Evolutionary conservation across 2,113 vertebrate genomes (phyloP), one percentile per base, ranked within the genome.

Genomic region (Colinus virginianus): DNA sequence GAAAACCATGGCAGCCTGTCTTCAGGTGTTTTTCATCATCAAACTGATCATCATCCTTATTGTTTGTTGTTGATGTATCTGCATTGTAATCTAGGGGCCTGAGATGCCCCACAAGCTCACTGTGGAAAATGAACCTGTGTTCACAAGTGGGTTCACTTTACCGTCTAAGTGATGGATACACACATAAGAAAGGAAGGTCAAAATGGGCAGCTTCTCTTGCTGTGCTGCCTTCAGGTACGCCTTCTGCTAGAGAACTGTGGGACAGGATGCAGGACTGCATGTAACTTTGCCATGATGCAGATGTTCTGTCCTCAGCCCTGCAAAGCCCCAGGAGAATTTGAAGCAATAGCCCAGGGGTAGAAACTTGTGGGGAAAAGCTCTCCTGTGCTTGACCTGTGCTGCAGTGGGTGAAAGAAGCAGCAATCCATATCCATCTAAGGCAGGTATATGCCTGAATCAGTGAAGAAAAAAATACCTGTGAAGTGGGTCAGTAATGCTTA

Each of bases 401-500:
- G 0, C 1, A 1, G 28, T 9, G 5, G 36, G 32, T 67, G n/a
- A 74, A 80, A 83, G 28, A 90, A 69, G 70, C 13, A 21, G 15
- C 7, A 49, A 32, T 87, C 93, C 92, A 72, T 85, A 83, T 49
- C 78, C 51, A 71, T 26, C 64, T 53, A 59, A 18, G 55, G 56
- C 0, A 4, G 53, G 16, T 78, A 78, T 16, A 1, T 19, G 42
- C 28, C 51, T 36, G 63, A 63, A 56, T 56, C 78, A 75, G 3
- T n/a, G 40, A 94, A 68, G 78, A 91, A 80, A 26, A 80, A 88
- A 94, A 78, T 40, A 85, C 56, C 69, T 45, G 21, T 58, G 85
- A 94, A 95, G 48, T 90, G 69, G 90, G 94, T 86, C 88, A 94
- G 83, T 32, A 80, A 64, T 91, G 94, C 90, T 88, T 90, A 45